Base-by-base conservation (phyloP, 2,113 vertebrate genomes). In the Neopipo cinnamomea region DNA sequence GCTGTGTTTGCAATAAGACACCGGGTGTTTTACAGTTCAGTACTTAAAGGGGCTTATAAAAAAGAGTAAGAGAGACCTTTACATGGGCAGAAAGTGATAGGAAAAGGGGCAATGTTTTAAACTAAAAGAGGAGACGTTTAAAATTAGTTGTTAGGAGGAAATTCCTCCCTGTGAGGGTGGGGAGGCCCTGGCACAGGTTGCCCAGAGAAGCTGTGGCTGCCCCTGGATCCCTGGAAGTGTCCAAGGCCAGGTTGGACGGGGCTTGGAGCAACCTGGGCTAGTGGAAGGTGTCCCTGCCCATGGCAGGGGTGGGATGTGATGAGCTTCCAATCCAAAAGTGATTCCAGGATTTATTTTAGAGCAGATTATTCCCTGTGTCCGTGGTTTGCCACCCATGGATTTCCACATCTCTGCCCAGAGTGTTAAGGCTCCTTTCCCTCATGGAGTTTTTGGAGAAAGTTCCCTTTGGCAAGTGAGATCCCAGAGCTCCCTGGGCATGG, bases 291-390 rank as follows among this genome's bases (percentile, higher is more conserved):
- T 66, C 18, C 42, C 8, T 58, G 62, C 24, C 10, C 24, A 10
- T 35, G 71, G 47, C 17, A 22, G 11, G 30, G 13, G 0, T 27
- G 55, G 55, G 0, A 30, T 5, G 9, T 20, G 9, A 6, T 31
- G 6, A 1, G 24, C 14, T 25, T 62, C 16, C 30, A 41, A 8
- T 24, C 21, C 14, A 62, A 23, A 31, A 25, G 41, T 7, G 49
- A 47, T 27, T 49, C 72, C 41, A 42, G 41, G 49, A 13, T 33
- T 59, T 90, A 18, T 61, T 71, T 22, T 25, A 20, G 35, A 77
- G n/a, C 14, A 33, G 30, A 0, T 72, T 22, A 15, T 61, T 70
- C 80, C 31, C 21, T 58, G 44, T n/a, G 23, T 50, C 22, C 30
- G 16, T 19, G 4, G 3, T 23, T 33, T 37, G 59, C 5, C 27